These are phyloP conservation scores for Araneus ventricosus DNA, from an alignment of 1,140 invertebrate genomes.

Conservation along the genomic window DNA sequence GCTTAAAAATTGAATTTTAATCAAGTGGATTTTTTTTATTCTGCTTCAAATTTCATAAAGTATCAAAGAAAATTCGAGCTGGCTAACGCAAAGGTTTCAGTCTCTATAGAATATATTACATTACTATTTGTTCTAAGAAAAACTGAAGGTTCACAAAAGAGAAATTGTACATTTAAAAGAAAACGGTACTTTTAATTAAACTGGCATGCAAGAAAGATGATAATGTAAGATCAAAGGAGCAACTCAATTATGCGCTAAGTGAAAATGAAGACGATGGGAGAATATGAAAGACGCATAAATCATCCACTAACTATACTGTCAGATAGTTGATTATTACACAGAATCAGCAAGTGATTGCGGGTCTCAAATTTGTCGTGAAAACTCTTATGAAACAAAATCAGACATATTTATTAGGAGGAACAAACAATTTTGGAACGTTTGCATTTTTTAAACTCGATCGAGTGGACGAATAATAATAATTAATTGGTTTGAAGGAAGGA, in stretches of 20 bases:
- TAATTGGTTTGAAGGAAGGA: too few relatives aligned
- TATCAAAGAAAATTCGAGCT: too few relatives aligned
- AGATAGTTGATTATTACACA: background rate
- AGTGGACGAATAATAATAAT: too few relatives aligned
- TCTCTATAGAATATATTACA: too few relatives aligned
- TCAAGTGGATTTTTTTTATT: too few relatives aligned
- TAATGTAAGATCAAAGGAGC: background rate
- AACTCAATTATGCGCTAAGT: background rate
- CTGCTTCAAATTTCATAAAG: too few relatives aligned
- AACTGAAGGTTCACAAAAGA: too few relatives aligned
- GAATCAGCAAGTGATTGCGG: background rate
- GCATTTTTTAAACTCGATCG: too few relatives aligned
- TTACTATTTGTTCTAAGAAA: too few relatives aligned
- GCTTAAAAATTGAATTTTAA: too few relatives aligned
- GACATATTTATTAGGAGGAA: background rate
- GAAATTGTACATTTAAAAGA: too few relatives aligned
- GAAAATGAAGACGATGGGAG: background rate
- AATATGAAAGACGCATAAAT: background rate
- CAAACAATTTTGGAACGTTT: background rate
- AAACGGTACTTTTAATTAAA: background rate
- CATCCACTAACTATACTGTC: conserved; percentile 7
- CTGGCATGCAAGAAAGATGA: background rate
- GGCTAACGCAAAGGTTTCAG: too few relatives aligned
- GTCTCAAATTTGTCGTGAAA: background rate
- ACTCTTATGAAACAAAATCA: background rate